A percentile compares a stretch with the other conserved stretches of the same genome.
phyloP scores from a whole-genome alignment of 2,113 vertebrate species.

The Ciconia maguari region DNA sequence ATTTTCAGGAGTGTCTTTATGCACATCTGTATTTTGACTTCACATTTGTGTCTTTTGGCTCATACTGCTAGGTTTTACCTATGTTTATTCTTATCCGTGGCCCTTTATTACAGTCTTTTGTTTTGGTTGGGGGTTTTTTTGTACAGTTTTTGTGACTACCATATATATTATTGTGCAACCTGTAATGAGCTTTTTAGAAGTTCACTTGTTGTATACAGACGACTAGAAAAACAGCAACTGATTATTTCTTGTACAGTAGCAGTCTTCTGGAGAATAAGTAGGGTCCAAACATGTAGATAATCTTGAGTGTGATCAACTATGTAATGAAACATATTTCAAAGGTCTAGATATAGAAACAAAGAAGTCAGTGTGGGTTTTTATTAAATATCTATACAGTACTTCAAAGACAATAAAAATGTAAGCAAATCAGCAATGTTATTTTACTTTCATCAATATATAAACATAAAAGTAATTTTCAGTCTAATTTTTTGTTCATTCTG shows the following conservation, averaged over 20 bases:
- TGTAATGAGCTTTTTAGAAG: not conserved
- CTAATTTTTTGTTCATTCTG: not conserved
- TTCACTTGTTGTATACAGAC: not conserved
- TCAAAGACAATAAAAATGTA: not conserved
- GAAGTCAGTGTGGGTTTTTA: not conserved
- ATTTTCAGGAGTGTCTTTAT: not conserved
- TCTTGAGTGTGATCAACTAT: not conserved
- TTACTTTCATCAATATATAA: not conserved
- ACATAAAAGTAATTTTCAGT: not conserved
- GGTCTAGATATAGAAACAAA: not conserved
- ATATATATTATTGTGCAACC: not conserved
- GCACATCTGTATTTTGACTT: not conserved
- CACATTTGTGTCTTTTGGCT: not conserved
- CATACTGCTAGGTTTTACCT: not conserved
- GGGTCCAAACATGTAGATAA: not conserved
- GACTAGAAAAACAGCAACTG: not conserved
- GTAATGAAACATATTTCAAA: not conserved
- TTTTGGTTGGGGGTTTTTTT: not conserved
- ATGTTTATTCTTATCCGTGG: fast-evolving
- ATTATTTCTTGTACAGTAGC: not conserved
- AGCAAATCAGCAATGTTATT: not conserved
- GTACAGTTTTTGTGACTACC: not conserved
- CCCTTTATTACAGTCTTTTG: not conserved
- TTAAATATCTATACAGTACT: not conserved
- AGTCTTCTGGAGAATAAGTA: not conserved